phyloP scores from a whole-genome alignment of 2,113 vertebrate genomes.

The Lycocorax pyrrhopterus region DNA sequence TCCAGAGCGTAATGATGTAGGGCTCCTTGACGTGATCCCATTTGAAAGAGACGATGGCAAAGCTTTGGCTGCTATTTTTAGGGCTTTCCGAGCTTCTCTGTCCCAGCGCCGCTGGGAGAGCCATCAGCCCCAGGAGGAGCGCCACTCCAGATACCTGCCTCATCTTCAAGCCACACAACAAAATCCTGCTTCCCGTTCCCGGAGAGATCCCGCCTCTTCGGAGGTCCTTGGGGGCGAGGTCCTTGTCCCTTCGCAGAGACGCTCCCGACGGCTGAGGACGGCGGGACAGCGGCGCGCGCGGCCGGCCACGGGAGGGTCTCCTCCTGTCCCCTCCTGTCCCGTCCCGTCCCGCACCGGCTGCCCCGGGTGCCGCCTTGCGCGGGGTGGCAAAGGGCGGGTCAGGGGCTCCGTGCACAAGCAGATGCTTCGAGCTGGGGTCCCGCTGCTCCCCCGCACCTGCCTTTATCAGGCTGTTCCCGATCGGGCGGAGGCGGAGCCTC shows the following conservation, averaged over 20 bases:
- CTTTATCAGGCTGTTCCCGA: slow-evolving; percentile 61
- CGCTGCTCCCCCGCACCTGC: background rate
- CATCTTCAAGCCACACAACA: slow-evolving; percentile 4
- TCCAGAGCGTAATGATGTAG: slow-evolving; percentile 83
- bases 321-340: background rate
- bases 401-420: background rate
- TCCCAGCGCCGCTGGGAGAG: slow-evolving; percentile 1
- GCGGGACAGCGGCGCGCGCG: background rate
- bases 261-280: background rate
- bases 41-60: slow-evolving; percentile 80
- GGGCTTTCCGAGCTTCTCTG: background rate
- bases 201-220: slow-evolving; percentile 29
- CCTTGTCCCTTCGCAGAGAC: background rate
- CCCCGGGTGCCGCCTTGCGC: background rate
- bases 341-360: background rate
- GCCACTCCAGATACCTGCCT: background rate
- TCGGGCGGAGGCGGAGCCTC: slow-evolving; percentile 45
- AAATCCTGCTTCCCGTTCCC: slow-evolving; percentile 15
- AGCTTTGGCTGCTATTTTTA: background rate
- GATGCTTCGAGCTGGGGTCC: background rate
- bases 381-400: background rate
- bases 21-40: slow-evolving; percentile 86
- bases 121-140: slow-evolving; percentile 13
- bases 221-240: slow-evolving; percentile 4
- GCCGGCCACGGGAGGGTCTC: background rate